Evolutionary conservation across 1,140 invertebrate species (phyloP).

Genomic region (Bombus cullumanus): DNA sequence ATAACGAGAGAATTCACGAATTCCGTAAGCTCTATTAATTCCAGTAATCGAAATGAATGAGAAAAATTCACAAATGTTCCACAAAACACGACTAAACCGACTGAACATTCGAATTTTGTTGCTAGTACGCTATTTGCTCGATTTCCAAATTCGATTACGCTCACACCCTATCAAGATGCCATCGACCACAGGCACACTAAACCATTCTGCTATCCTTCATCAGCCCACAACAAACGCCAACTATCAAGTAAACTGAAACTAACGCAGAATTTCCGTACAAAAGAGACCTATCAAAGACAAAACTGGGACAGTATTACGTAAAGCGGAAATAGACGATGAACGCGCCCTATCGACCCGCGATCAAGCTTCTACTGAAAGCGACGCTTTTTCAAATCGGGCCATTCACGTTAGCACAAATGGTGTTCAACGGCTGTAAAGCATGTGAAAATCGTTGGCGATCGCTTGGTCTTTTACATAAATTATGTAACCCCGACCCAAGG

Average conservation of each 20-base stretch:
- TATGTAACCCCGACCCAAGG: conserved; percentile 23
- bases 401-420: background rate
- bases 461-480: conserved; percentile 20
- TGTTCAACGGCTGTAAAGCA: background rate
- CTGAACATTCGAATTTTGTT: background rate
- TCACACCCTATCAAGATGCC: too few species aligned
- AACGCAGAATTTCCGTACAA: background rate
- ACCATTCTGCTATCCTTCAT: too few species aligned
- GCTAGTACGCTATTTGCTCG: background rate
- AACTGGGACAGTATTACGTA: conserved; percentile 32
- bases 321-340: conserved; percentile 23
- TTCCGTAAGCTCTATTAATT: background rate
- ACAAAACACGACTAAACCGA: background rate
- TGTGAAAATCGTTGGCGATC: too few species aligned
- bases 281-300: background rate
- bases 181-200: background rate
- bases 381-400: background rate
- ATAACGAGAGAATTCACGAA: background rate
- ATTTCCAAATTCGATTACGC: too few species aligned
- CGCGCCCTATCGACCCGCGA: background rate
- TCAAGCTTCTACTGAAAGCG: background rate
- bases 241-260: background rate
- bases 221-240: background rate
- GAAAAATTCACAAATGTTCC: background rate
- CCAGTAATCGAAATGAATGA: background rate